phyloP scores from a whole-genome alignment of 1,140 invertebrate genomes.

The Gerris buenoi region DNA sequence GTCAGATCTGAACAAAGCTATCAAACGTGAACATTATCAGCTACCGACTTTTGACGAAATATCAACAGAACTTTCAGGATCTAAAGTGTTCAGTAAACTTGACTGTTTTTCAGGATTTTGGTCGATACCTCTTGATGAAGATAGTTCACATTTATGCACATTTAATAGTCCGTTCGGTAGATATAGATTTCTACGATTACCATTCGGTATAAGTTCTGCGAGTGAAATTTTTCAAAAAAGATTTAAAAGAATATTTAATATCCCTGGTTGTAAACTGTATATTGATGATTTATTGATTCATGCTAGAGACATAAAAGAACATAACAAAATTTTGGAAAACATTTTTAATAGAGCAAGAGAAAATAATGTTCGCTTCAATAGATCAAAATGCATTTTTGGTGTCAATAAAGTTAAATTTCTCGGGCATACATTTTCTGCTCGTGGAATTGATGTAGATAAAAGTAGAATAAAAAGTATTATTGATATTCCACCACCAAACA shows the following conservation, averaged over 20 bases:
- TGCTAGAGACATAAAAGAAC: not conserved
- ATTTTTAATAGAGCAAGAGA: not conserved
- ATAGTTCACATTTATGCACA: conserved; percentile 29
- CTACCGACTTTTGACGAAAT: conserved; percentile 19
- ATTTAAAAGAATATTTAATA: not conserved
- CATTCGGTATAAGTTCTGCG: conserved; percentile 29
- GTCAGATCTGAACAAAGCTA: conserved; percentile 24
- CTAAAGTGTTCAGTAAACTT: conserved; percentile 13
- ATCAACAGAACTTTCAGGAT: conserved; percentile 9
- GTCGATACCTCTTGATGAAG: conserved; percentile 28
- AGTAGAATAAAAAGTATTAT: too few relatives aligned
- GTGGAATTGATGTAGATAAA: too few relatives aligned
- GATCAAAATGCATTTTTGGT: not conserved
- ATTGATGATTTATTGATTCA: not conserved
- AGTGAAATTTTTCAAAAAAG: conserved; percentile 13
- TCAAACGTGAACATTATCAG: conserved; percentile 19
- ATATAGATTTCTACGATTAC: conserved; percentile 28
- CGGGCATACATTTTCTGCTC: too few relatives aligned
- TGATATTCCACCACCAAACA: too few relatives aligned
- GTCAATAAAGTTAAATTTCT: not conserved
- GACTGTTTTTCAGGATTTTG: conserved; percentile 29
- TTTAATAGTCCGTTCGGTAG: conserved; percentile 31
- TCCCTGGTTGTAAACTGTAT: not conserved
- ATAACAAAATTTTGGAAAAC: not conserved
- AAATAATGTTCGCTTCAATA: not conserved